Conservation (phyloP, 2,113 vertebrate species). For the Pleuronectes platessa region DNA sequence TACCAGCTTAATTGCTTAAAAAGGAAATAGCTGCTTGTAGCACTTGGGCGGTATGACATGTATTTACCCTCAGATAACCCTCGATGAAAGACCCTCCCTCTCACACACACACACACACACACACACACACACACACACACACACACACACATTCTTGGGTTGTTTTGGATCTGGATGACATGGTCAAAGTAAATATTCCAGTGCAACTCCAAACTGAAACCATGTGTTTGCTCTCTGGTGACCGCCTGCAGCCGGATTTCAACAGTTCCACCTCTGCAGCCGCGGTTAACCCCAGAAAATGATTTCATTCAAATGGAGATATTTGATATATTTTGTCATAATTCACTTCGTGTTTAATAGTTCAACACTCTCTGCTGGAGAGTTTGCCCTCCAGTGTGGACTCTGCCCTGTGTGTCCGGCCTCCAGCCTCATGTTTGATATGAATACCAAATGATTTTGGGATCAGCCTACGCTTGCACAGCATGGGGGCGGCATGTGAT, state of each 20-base stretch:
- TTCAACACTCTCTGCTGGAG: not conserved
- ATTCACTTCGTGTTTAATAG: not conserved
- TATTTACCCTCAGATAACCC: conserved; percentile 32
- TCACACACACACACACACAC: no score
- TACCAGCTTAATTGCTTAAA: conserved; percentile 33
- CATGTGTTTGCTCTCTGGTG: conserved; percentile 45
- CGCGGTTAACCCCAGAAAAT: not conserved
- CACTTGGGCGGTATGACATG: conserved; percentile 15
- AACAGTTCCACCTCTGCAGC: not conserved
- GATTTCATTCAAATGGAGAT: conserved; percentile 3
- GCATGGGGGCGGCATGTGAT: conserved; percentile 52
- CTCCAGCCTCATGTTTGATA: conserved; percentile 11
- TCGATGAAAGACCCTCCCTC: not conserved
- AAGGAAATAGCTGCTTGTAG: conserved; percentile 34
- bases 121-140: no score
- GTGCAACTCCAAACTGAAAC: conserved; percentile 36
- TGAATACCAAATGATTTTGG: conserved; percentile 36
- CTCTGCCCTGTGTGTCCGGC: not conserved
- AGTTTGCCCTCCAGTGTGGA: not conserved
- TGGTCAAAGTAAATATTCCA: conserved; percentile 56
- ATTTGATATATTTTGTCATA: not conserved
- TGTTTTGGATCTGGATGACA: conserved; percentile 18
- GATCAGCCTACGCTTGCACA: conserved; percentile 35
- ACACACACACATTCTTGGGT: conserved; percentile 10
- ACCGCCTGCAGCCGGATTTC: conserved; percentile 27